Percentiles rank a stretch among this genome's conserved stretches.
phyloP scores from a whole-genome alignment of 2,113 vertebrate genomes.

The Xyliphius kryptos region DNA sequence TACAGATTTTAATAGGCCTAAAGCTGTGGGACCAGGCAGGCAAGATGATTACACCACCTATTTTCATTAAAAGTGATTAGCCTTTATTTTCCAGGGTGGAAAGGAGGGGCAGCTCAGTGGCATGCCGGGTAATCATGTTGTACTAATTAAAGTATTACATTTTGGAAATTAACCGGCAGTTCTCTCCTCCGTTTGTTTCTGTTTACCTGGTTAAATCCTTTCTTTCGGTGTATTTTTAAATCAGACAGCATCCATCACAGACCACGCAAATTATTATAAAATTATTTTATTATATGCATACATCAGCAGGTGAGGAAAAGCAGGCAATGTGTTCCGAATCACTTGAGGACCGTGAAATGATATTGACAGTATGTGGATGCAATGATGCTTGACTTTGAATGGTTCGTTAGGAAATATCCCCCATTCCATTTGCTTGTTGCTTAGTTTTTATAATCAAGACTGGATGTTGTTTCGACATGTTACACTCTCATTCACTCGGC shows the following conservation, averaged over 20 bases:
- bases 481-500: constrained; percentile 25
- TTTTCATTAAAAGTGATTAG: constrained; percentile 87
- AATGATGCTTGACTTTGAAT: constrained; percentile 24
- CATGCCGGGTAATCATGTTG: constrained; percentile 52
- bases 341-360: constrained; percentile 52
- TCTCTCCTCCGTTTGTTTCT: constrained; percentile 31
- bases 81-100: constrained; percentile 62
- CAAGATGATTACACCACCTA: constrained; percentile 79
- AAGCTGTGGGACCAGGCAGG: constrained; percentile 74
- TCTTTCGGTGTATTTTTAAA: constrained; percentile 6
- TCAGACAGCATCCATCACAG: constrained; percentile 44
- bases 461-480: constrained; percentile 26
- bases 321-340: constrained; percentile 47
- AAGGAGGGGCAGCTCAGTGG: constrained; percentile 55
- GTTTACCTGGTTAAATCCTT: constrained; percentile 42
- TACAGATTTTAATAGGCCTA: constrained; percentile 83
- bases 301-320: constrained; percentile 35
- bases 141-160: constrained; percentile 51
- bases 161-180: constrained; percentile 43
- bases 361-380: constrained; percentile 41
- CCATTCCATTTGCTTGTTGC: constrained; percentile 7
- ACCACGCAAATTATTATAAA: constrained; percentile 44
- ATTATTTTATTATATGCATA: constrained; percentile 50
- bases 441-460: constrained; percentile 39
- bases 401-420: constrained; percentile 35